phyloP scores from a whole-genome alignment of 2,888 invertebrate species.

The Spicauda simplicius region DNA sequence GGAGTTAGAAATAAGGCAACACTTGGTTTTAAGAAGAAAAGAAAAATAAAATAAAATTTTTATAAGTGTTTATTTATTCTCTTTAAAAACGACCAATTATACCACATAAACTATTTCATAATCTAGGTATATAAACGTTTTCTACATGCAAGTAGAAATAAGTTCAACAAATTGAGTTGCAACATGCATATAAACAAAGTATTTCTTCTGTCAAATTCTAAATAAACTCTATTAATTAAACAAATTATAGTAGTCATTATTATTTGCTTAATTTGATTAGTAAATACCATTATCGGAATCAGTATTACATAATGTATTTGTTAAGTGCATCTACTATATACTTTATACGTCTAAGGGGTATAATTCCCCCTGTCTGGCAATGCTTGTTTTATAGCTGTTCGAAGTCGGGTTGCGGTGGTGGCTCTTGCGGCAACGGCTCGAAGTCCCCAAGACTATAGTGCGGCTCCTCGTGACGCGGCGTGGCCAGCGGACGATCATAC shows the following conservation, averaged over 20 bases:
- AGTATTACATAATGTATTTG: too few species aligned
- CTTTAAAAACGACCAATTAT: slow-evolving; percentile 25
- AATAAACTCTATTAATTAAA: background rate
- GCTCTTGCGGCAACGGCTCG: slow-evolving; percentile 79
- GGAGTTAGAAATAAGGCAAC: slow-evolving; percentile 89
- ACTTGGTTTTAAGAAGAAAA: slow-evolving; percentile 88
- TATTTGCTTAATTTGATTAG: background rate
- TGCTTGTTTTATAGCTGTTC: slow-evolving; percentile 65
- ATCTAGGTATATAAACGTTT: background rate
- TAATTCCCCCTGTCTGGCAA: too few species aligned
- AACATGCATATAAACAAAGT: background rate
- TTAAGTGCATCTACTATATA: background rate
- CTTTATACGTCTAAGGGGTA: background rate
- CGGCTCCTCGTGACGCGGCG: slow-evolving; percentile 77
- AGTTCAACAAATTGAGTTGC: background rate
- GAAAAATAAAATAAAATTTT: slow-evolving; percentile 66
- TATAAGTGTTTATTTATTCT: slow-evolving; percentile 38
- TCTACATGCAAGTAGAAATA: background rate
- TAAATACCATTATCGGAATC: background rate
- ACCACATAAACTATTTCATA: background rate
- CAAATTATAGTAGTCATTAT: background rate
- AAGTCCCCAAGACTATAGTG: slow-evolving; percentile 79
- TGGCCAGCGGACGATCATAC: slow-evolving; percentile 79
- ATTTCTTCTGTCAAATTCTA: background rate
- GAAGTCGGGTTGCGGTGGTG: slow-evolving; percentile 80